Percentiles rank a stretch among this genome's conserved stretches.
These are phyloP conservation scores for Antheraea pernyi DNA, from an alignment of 1,140 invertebrate species.

Conservation along the genomic window DNA sequence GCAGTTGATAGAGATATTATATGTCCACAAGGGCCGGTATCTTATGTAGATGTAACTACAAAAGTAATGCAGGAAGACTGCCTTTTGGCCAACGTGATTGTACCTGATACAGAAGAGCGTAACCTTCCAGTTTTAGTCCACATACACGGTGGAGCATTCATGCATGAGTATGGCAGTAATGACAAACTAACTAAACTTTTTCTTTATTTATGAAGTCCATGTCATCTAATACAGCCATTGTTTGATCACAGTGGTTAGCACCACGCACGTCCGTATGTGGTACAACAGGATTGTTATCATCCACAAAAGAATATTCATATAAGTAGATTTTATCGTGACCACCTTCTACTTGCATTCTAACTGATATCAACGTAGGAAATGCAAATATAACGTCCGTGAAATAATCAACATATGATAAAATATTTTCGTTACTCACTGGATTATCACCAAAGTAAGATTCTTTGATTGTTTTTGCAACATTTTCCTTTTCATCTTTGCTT, in stretches of 20 bases:
- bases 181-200: background rate
- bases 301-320: constrained; percentile 31
- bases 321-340: constrained; percentile 33
- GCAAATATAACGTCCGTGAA: constrained; percentile 30
- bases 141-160: no score
- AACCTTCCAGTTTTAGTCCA: no score
- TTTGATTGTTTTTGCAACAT: constrained; percentile 26
- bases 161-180: no score
- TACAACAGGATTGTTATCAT: constrained; percentile 13
- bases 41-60: no score
- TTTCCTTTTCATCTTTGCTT: constrained; percentile 19
- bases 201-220: background rate
- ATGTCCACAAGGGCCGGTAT: no score
- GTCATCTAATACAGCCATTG: constrained; percentile 15
- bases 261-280: constrained; percentile 24
- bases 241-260: constrained; percentile 31
- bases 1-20: no score
- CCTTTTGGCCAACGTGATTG: no score
- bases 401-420: constrained; percentile 30
- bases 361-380: constrained; percentile 17
- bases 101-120: no score
- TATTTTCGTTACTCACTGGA: constrained; percentile 18
- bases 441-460: constrained; percentile 33
- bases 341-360: constrained; percentile 19
- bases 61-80: no score